Percentiles rank a stretch among this genome's conserved stretches.
Conservation (phyloP, 92 coral and sea anemone species). For the Heteractis magnifica region DNA sequence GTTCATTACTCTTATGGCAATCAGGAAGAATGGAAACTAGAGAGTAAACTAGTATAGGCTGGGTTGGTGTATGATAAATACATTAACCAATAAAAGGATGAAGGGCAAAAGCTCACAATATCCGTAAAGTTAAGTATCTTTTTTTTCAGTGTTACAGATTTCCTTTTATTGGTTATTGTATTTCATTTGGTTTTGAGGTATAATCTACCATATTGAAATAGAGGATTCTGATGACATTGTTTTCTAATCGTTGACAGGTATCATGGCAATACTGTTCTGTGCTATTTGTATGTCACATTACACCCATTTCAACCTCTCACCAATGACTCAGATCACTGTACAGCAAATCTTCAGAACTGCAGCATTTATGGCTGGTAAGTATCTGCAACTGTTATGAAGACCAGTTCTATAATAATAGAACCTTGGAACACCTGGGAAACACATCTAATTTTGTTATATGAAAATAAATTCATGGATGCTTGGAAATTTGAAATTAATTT, state of each 20-base stretch:
- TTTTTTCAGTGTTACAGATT: too few relatives aligned
- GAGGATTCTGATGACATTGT: not conserved
- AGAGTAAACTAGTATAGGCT: not conserved
- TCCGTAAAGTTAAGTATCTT: too few relatives aligned
- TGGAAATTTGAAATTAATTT: too few relatives aligned
- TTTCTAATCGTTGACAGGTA: conserved; percentile 53
- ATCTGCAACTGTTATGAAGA: not conserved
- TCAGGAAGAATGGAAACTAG: too few relatives aligned
- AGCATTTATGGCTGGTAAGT: conserved; percentile 95
- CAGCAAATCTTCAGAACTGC: conserved; percentile 96
- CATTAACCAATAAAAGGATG: too few relatives aligned
- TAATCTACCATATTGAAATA: not conserved
- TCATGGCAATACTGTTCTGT: conserved; percentile 97
- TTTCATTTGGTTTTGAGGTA: too few relatives aligned
- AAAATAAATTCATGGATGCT: too few relatives aligned
- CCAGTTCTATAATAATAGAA: not conserved
- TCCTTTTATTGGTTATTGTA: not conserved
- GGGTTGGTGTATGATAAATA: not conserved
- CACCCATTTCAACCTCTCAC: conserved; percentile 96
- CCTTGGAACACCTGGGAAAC: too few relatives aligned
- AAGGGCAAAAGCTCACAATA: too few relatives aligned
- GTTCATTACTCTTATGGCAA: too few relatives aligned
- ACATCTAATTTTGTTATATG: too few relatives aligned
- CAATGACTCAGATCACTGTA: conserved; percentile 99
- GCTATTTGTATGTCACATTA: conserved; percentile 99